Conservation (phyloP, 2,113 vertebrate genomes). For the Genyomyrus donnyi region DNA sequence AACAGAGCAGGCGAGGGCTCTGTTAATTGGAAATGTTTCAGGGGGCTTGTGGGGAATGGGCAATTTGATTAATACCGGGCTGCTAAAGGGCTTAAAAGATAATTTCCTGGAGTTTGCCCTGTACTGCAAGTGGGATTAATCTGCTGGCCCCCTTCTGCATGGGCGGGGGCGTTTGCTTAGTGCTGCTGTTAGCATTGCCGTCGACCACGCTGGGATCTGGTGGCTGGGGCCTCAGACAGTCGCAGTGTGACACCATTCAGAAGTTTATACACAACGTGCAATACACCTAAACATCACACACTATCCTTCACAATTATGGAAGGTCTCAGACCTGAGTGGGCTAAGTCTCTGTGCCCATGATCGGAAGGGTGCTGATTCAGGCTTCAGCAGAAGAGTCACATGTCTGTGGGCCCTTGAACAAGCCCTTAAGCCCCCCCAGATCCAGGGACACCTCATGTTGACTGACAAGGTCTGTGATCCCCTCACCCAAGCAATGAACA, state of each 20-base stretch:
- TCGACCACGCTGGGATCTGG: background rate
- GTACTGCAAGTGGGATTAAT: background rate
- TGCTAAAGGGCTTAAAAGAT: constrained; percentile 1
- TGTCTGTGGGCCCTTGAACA: too few relatives aligned
- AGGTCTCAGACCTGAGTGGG: background rate
- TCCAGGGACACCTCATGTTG: too few relatives aligned
- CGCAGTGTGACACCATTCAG: background rate
- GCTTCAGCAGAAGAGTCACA: too few relatives aligned
- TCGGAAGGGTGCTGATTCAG: too few relatives aligned
- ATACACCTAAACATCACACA: background rate
- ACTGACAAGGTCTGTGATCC: too few relatives aligned
- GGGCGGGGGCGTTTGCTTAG: background rate
- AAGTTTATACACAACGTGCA: background rate
- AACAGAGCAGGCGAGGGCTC: background rate
- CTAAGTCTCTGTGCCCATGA: too few relatives aligned
- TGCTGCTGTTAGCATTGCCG: background rate
- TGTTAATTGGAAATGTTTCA: constrained; percentile 12
- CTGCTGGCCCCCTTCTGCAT: background rate
- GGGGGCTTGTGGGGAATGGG: background rate
- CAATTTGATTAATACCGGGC: background rate
- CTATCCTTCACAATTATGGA: background rate
- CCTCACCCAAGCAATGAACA: too few relatives aligned
- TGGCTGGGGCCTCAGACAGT: background rate
- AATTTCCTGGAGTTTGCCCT: background rate
- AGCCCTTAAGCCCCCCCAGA: too few relatives aligned